Base-by-base conservation (phyloP, 2,113 vertebrate genomes). In the Callipepla californica region DNA sequence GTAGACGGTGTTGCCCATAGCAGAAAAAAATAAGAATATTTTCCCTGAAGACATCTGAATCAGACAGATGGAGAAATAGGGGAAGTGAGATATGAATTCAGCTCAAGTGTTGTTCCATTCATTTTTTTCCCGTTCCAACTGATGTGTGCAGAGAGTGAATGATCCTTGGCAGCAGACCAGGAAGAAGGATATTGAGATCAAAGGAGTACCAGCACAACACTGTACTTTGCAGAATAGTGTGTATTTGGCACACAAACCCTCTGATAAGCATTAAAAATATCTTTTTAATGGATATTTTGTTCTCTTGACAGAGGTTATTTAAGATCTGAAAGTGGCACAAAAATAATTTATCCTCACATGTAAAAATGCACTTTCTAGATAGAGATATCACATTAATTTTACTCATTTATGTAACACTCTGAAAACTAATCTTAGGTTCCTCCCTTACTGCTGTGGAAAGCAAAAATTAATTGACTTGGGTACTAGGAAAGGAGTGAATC, bases 141-240 rank as follows among this genome's bases (percentile, higher is more conserved):
- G 92, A 90, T 86, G 79, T 94, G 81, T 91, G 51, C 50, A 66
- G 65, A 80, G 55, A 94, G 84, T 70, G 84, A 94, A 90, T 82
- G 94, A 94, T 89, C 91, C 77, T 95, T 97, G 96, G 96, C 97
- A 96, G 69, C 84, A 92, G 80, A 96, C 91, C 96, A 96, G 70
- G 25, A 74, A 80, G 78, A 85, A 94, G 74, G 94, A 93, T 92
- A 88, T 2, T 72, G 70, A 96, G 96, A 97, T 97, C 97, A 97
- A 96, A 97, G 90, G 77, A 95, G 79, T 88, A 88, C 90, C 70
- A 91, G 77, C 51, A 92, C 81, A 93, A 76, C 87, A 84, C 86
- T 78, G 34, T 93, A 82, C 81, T 95, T 95, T 74, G 80, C 88
- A 96, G 74, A 80, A 69, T 91, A 93, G 68, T 88, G 51, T 92